A percentile compares a stretch with the other conserved stretches of the same genome.
Conservation (phyloP, 2,888 invertebrate species). For the Himalopsyche kuldschensis region DNA sequence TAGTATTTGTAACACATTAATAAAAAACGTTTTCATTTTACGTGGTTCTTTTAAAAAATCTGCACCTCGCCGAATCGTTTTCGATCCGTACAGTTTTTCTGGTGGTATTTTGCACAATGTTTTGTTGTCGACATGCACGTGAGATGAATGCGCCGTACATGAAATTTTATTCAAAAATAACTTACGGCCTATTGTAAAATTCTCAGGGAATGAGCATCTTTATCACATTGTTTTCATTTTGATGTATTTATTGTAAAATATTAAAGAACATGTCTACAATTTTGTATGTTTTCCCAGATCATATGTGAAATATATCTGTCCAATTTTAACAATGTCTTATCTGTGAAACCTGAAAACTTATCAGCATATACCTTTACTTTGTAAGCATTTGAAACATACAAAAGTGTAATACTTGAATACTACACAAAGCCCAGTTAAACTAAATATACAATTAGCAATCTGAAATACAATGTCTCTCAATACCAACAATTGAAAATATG, state of each 20-base stretch:
- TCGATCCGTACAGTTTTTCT: not conserved
- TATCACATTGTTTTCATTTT: not conserved
- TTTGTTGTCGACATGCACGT: not conserved
- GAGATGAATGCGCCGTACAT: not conserved
- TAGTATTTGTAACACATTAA: no score
- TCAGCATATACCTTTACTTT: not conserved
- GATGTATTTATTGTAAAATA: constrained; percentile 22
- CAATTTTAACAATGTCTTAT: constrained; percentile 4
- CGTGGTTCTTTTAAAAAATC: no score
- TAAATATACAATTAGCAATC: no score
- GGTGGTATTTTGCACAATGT: not conserved
- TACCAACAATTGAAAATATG: no score
- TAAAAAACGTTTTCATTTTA: no score
- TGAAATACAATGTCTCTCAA: no score
- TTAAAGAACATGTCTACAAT: constrained; percentile 22
- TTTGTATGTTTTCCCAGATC: constrained; percentile 28
- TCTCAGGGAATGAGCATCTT: not conserved
- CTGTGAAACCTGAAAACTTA: not conserved
- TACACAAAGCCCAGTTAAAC: no score
- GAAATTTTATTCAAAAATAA: not conserved
- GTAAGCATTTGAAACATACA: not conserved
- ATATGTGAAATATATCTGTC: constrained; percentile 27
- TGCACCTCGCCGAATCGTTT: not conserved
- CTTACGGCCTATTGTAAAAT: not conserved
- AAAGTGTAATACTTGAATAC: not conserved